A percentile compares a stretch with the other conserved stretches of the same genome.
phyloP scores from a whole-genome alignment of 2,797 vertebrate genomes.

The Meda fulgida region DNA sequence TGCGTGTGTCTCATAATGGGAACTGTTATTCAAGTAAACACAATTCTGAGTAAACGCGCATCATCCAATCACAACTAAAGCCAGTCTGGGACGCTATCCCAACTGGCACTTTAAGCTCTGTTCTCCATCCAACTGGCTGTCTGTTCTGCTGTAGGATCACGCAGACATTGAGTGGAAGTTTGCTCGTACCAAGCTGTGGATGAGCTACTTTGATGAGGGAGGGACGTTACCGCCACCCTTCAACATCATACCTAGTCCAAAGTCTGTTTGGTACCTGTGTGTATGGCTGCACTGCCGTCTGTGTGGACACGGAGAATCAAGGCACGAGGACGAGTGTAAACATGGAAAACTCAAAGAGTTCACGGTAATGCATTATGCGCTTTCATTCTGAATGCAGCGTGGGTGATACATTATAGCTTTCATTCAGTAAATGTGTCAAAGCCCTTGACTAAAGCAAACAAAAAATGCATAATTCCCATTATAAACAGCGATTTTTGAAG shows the following conservation, averaged over 20 bases:
- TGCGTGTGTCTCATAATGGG: slow-evolving; percentile 16
- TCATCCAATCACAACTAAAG: slow-evolving; percentile 23
- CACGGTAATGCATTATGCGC: slow-evolving; percentile 75
- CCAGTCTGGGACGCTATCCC: slow-evolving; percentile 29
- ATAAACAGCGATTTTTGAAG: background rate
- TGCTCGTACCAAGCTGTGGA: slow-evolving; percentile 95
- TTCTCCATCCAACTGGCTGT: slow-evolving; percentile 81
- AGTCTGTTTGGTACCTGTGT: slow-evolving; percentile 92
- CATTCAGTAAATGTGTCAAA: background rate
- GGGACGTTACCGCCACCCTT: slow-evolving; percentile 95
- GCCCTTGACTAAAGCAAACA: background rate
- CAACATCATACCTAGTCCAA: slow-evolving; percentile 93
- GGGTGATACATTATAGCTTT: slow-evolving; percentile 3
- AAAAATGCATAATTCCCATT: background rate
- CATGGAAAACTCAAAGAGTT: slow-evolving; percentile 91
- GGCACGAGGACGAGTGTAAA: slow-evolving; percentile 80
- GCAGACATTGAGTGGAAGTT: slow-evolving; percentile 98
- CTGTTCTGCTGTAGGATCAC: slow-evolving; percentile 89
- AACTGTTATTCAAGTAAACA: slow-evolving; percentile 28
- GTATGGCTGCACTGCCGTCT: slow-evolving; percentile 90
- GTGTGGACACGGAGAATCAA: slow-evolving; percentile 76
- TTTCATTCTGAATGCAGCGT: slow-evolving; percentile 1
- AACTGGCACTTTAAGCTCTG: slow-evolving; percentile 10
- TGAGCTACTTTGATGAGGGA: slow-evolving; percentile 97
- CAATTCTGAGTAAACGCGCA: slow-evolving; percentile 18